Conservation (phyloP, 1,140 invertebrate species). For the Rhagoletis pomonella region DNA sequence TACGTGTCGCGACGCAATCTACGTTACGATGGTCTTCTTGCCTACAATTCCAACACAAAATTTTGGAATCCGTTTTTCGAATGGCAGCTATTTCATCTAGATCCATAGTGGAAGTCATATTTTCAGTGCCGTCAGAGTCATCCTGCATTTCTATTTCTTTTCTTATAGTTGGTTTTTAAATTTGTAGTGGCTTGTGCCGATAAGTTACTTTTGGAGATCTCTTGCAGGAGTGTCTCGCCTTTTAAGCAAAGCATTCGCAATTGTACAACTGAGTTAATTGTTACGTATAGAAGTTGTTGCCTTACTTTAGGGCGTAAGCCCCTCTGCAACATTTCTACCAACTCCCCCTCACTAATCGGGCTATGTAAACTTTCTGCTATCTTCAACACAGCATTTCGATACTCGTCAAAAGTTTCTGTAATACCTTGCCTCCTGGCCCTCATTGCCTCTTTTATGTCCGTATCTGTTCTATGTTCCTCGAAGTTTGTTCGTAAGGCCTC, state of each 20-base stretch:
- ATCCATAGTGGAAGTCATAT: too few species aligned
- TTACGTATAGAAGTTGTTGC: not conserved
- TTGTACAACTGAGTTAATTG: not conserved
- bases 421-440: not conserved
- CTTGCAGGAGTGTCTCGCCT: too few species aligned
- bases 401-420: not conserved
- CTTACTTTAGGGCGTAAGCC: not conserved
- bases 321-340: not conserved
- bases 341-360: not conserved
- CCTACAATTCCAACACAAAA: too few species aligned
- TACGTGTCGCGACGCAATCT: too few species aligned
- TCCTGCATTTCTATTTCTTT: too few species aligned
- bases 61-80: too few species aligned
- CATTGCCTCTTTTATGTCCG: not conserved
- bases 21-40: too few species aligned
- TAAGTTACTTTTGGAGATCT: too few species aligned
- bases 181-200: too few species aligned
- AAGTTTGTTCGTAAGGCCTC: not conserved
- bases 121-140: too few species aligned
- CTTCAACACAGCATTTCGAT: not conserved
- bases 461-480: not conserved
- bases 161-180: too few species aligned
- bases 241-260: not conserved
- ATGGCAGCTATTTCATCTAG: too few species aligned
- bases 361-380: conserved; percentile 11